A percentile compares a stretch with the other conserved stretches of the same genome.
Evolutionary conservation across 30 jellyfish, hydroid and myxozoan genomes (phyloP).

Genomic region (Rhopilema esculentum): DNA sequence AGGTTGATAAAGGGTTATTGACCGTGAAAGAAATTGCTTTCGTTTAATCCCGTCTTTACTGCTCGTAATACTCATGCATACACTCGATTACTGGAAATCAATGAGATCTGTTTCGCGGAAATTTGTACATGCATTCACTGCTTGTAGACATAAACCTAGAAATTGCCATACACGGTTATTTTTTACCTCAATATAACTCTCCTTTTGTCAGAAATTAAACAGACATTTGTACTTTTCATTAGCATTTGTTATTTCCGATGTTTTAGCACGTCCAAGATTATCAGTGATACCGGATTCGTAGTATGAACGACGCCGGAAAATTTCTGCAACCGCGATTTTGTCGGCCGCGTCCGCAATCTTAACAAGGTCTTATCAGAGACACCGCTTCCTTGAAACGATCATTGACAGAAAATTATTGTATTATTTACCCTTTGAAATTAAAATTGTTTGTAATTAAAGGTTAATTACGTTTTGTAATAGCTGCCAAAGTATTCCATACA

Average conservation of each 20-base stretch:
- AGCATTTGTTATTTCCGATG: slow-evolving; percentile 10
- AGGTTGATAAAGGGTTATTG: neutral
- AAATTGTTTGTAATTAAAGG: slow-evolving; percentile 27
- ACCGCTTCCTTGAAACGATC: slow-evolving; percentile 33
- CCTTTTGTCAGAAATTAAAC: neutral
- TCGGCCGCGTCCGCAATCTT: neutral
- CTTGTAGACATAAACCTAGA: too few species aligned
- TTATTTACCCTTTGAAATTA: slow-evolving; percentile 14
- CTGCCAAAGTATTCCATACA: neutral
- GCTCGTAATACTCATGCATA: neutral
- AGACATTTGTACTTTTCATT: neutral
- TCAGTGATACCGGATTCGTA: neutral
- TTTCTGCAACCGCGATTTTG: slow-evolving; percentile 14
- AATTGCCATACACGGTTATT: too few species aligned
- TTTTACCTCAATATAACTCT: too few species aligned
- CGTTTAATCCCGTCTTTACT: neutral
- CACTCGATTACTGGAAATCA: neutral
- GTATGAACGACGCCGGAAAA: neutral
- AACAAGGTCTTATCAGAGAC: neutral
- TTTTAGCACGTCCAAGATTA: neutral
- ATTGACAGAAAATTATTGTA: neutral
- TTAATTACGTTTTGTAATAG: slow-evolving; percentile 1
- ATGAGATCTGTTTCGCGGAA: neutral
- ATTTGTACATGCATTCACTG: too few species aligned
- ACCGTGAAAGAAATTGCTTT: neutral